Base-by-base conservation (phyloP, 2,888 invertebrate genomes). In the Apamea anceps region DNA sequence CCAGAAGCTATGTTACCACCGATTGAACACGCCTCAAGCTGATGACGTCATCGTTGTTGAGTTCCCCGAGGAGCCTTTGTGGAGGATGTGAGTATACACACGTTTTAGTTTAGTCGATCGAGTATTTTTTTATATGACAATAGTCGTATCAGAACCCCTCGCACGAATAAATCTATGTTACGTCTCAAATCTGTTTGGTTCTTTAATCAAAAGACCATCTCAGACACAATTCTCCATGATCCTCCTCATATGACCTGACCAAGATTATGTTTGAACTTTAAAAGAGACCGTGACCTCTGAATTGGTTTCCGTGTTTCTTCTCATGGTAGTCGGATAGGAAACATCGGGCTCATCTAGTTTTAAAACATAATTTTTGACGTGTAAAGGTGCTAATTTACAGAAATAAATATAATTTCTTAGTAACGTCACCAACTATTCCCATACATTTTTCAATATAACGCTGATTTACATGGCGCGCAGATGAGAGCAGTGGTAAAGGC, bases 1-100 rank as follows among this genome's bases (percentile, higher is more conserved):
- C 95, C 99, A 99, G 95, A 99, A 99, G 94, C 97, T 99, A 68
- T 99, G 98, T 95, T 99, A 99, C 96, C 99, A 99, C 95, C 96
- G 97, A 76, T 94, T 99, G 80, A 98, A 99, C 89, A 99, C 99
- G 57, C 97, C 98, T 21, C 99, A 99, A 94, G 96, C 97, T 0
- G 98, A 99, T 75, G 99, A 99, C 96, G 97, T 99, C 67, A 95
- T 99, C 72, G 98, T 98, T 21, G 98, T 98, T 0, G 99, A 99
- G 94, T 99, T 99, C 96, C 98, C 98, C 0, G 98, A 99, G 70
- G 98, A 99, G 92, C 99, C 99, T 1, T 96, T 98, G n/a, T 99
- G 99, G 98, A 98, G 99, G 97, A 98, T 99, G 99, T 99, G 94
- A 97, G 98, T 96, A 72, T 72, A 5, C 28, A 65, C 25, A 37